Base-by-base conservation (phyloP, 2,797 vertebrate genomes). In the Mico argentatus region DNA sequence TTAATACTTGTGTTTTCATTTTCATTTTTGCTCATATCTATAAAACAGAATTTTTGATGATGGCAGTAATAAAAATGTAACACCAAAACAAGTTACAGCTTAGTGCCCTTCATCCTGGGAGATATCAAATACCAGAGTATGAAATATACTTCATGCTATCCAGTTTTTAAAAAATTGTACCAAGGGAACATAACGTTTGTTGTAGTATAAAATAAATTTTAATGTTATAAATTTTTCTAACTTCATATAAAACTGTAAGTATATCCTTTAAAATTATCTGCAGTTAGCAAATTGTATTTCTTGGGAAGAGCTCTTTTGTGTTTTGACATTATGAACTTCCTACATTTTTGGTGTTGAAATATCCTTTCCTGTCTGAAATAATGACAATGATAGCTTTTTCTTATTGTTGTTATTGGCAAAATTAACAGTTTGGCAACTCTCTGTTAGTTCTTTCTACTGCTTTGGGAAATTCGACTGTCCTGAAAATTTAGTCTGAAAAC, bases 371-470 rank as follows among this genome's bases (percentile, higher is more conserved):
- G 92, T 92, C 79, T 93, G 90, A 90, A 97, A 95, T 94, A 85
- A 77, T 61, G 81, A 88, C 90, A 97, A 92, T 57, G 64, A 46
- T 90, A 83, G 76, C 33, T 85, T 94, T 98, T 79, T 85, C 55
- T 97, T 96, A 91, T 81, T 97, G 82, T 97, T 98, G 73, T 61
- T 95, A 19, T 85, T 97, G 97, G 96, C 97, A 82, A 91, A 88
- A 85, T 88, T n/a, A 84, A 77, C 4, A 72, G 33, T 79, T 94
- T 97, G 96, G 95, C 76, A 96, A 50, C 39, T 91, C 64, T 79
- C 0, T 22, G 7, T 73, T 92, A 73, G 52, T 52, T 72, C 55
- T 95, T n/a, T 76, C n/a, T 27, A 36, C 44, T 81, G 41, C 90
- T 92, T 79, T 93, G 94, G 70, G 76, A 93, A 93, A 55, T 92